Evolutionary conservation across 92 coral and sea anemone genomes (phyloP), one percentile per base, ranked within the genome.

Genomic region (Desmophyllum pertusum): DNA sequence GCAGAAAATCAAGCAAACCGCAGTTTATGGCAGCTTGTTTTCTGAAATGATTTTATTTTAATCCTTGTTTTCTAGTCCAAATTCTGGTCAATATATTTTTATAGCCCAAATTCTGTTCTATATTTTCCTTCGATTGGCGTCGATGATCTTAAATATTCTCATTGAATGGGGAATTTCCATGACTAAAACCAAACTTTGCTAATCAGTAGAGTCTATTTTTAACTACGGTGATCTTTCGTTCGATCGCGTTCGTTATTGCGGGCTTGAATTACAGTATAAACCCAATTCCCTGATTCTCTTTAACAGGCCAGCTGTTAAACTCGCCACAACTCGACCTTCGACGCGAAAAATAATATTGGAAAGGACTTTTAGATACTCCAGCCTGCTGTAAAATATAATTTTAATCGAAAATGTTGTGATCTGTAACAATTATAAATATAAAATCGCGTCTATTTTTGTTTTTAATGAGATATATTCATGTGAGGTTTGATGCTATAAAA

Each of bases 381-480:
- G n/a, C n/a, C n/a, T n/a, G n/a, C n/a, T n/a, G n/a, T n/a, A n/a
- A n/a, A n/a, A 50, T 14, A 67, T 6, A 67, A 37, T 35, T 35
- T 37, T 2, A 67, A 19, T 38, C 27, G 29, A 7, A 67, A 59
- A 57, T n/a, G 11, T 17, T 6, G 71, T 42, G 40, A 67, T 27
- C 2, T 62, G 66, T 36, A 33, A 27, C 71, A 18, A 35, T 67
- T 67, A 25, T 17, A 64, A 69, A 36, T 69, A 71, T 41, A 19
- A 38, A 40, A 23, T 62, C 38, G 69, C 27, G 19, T 39, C 70
- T 18, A 25, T 38, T 57, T 77, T 25, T 61, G 23, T 27, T 11
- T 10, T 17, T 67, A 17, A 23, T 77, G 48, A 41, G 61, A 77
- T 57, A n/a, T 61, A 57, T 57, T 77, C 38, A 39, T 57, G 81